Conservation (phyloP, 2,113 vertebrate genomes). For the Anhinga anhinga region DNA sequence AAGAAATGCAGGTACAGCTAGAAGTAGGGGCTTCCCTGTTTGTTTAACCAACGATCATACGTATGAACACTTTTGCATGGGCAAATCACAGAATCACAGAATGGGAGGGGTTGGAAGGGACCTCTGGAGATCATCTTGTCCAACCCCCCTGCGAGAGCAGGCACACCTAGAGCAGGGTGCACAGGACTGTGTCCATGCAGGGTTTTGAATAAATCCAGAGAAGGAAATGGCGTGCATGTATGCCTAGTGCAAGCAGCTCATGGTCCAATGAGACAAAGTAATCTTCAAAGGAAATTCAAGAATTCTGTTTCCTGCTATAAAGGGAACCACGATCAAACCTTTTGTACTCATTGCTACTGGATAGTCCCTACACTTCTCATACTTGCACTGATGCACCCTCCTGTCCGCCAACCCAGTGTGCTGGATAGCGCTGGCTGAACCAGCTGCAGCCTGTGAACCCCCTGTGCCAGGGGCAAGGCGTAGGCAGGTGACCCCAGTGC, state of each 20-base stretch:
- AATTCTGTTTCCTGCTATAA: not conserved
- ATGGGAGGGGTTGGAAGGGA: too few relatives aligned
- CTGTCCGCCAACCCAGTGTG: fast-evolving
- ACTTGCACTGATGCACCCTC: too few relatives aligned
- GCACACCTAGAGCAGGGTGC: too few relatives aligned
- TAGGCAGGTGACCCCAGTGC: not conserved
- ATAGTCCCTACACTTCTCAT: not conserved
- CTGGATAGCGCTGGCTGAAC: not conserved
- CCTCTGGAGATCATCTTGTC: too few relatives aligned
- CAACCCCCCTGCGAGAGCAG: too few relatives aligned
- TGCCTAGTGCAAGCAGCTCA: not conserved
- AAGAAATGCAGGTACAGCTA: not conserved
- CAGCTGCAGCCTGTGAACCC: fast-evolving
- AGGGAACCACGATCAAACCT: not conserved
- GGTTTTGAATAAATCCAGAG: too few relatives aligned
- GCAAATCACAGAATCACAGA: not conserved
- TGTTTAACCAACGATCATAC: not conserved
- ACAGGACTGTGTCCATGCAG: too few relatives aligned
- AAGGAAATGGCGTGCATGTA: not conserved
- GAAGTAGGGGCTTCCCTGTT: not conserved
- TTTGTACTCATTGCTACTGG: not conserved
- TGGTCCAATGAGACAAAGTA: not conserved
- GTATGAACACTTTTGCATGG: not conserved
- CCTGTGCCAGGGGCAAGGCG: fast-evolving
- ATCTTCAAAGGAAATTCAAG: not conserved